A percentile compares a stretch with the other conserved stretches of the same genome.
These are phyloP conservation scores for Leguminivora glycinivorella DNA, from an alignment of 1,140 invertebrate species.

Conservation along the genomic window DNA sequence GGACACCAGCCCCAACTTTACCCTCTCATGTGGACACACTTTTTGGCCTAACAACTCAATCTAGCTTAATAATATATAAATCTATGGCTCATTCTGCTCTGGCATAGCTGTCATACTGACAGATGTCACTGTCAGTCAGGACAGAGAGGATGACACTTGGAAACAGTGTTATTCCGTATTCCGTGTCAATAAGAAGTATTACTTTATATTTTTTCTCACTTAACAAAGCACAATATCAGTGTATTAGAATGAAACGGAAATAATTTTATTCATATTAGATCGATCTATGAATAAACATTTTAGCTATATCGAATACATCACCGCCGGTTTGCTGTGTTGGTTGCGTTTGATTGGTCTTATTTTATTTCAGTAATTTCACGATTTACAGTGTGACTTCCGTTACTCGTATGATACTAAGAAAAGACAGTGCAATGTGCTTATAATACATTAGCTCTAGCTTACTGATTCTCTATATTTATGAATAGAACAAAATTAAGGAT, in stretches of 20 bases:
- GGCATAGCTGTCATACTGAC: too few species aligned
- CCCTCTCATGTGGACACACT: too few species aligned
- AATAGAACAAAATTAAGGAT: slow-evolving; percentile 35
- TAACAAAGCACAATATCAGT: not conserved
- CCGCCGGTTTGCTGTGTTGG: not conserved
- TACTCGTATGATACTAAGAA: not conserved
- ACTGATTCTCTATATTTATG: not conserved
- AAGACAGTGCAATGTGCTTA: not conserved
- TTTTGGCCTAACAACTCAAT: too few species aligned
- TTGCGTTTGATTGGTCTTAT: not conserved
- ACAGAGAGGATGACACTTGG: not conserved
- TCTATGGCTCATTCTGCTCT: too few species aligned
- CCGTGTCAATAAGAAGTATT: too few species aligned
- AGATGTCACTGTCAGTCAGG: too few species aligned
- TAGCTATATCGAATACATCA: not conserved
- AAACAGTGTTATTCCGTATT: not conserved
- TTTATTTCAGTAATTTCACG: not conserved
- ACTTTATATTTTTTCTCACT: not conserved
- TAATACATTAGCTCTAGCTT: too few species aligned
- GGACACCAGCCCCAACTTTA: too few species aligned
- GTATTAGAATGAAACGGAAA: not conserved
- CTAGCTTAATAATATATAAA: too few species aligned
- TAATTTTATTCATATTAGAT: too few species aligned
- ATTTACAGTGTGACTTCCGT: not conserved
- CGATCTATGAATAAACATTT: too few species aligned